phyloP scores from a whole-genome alignment of 2,113 vertebrate species.

The Pluvialis apricaria region DNA sequence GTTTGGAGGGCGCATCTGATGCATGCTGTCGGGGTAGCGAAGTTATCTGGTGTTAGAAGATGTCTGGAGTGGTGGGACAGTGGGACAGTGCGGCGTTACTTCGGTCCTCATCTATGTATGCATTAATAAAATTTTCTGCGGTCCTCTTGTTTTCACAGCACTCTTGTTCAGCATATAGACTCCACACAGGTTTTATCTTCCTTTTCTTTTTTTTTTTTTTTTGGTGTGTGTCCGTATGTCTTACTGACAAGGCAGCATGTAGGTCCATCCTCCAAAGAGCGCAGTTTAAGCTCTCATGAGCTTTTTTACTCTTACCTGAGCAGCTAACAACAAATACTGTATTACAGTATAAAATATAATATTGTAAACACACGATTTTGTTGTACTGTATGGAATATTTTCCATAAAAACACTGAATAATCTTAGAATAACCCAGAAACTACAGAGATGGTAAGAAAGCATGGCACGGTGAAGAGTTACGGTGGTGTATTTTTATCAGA shows the following conservation, averaged over 20 bases:
- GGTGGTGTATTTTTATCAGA: neutral
- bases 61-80: too few relatives aligned
- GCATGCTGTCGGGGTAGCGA: too few relatives aligned
- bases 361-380: neutral
- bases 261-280: neutral
- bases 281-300: neutral
- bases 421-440: neutral
- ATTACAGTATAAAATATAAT: neutral
- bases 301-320: neutral
- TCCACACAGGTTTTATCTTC: rapidly evolving
- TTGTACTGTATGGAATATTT: neutral
- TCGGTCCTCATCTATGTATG: neutral
- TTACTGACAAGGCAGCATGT: neutral
- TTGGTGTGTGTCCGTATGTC: rapidly evolving
- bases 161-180: neutral
- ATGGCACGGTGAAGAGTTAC: rapidly evolving
- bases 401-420: neutral
- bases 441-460: neutral
- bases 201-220: too few relatives aligned
- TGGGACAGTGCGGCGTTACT: rapidly evolving
- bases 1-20: rapidly evolving
- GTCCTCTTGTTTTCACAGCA: neutral
- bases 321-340: neutral
- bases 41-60: rapidly evolving
- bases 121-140: neutral